Conservation (phyloP, 2,888 invertebrate genomes). For the Bugula neritina region DNA sequence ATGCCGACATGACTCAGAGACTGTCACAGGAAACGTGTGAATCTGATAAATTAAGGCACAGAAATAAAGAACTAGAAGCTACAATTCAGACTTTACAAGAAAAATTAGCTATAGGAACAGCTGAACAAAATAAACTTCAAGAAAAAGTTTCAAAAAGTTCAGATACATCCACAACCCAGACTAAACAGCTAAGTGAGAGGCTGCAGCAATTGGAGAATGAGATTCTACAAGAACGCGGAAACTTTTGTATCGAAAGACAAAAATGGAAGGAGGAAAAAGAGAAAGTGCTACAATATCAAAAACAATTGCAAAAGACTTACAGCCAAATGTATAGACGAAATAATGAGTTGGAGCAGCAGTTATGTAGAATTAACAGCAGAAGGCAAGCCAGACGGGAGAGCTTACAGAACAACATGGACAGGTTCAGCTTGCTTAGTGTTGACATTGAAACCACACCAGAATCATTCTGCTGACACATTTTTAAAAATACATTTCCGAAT, state of each 20-base stretch:
- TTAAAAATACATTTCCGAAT: too few species aligned
- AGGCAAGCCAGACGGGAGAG: slow-evolving; percentile 2
- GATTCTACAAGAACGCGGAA: background rate
- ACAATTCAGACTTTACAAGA: background rate
- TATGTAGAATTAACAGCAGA: slow-evolving; percentile 16
- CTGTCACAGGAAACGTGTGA: background rate
- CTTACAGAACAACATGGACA: background rate
- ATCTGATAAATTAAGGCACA: background rate
- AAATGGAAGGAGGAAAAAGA: slow-evolving; percentile 25
- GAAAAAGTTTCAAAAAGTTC: background rate
- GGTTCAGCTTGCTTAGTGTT: background rate
- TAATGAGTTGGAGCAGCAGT: slow-evolving; percentile 20
- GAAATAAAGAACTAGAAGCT: slow-evolving; percentile 2
- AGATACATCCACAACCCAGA: background rate
- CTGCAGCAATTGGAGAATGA: background rate
- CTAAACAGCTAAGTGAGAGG: background rate
- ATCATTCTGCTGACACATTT: slow-evolving; percentile 13
- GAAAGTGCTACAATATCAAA: slow-evolving; percentile 16
- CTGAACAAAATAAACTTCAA: background rate
- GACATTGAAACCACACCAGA: background rate
- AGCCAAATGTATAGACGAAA: slow-evolving; percentile 11
- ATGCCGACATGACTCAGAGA: background rate
- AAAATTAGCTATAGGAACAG: background rate
- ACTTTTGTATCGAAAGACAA: background rate
- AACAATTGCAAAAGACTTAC: slow-evolving; percentile 22